Percentiles rank a stretch among this genome's conserved stretches.
Evolutionary conservation across 2,888 invertebrate genomes (phyloP).

Genomic region (Aplocera efformata): DNA sequence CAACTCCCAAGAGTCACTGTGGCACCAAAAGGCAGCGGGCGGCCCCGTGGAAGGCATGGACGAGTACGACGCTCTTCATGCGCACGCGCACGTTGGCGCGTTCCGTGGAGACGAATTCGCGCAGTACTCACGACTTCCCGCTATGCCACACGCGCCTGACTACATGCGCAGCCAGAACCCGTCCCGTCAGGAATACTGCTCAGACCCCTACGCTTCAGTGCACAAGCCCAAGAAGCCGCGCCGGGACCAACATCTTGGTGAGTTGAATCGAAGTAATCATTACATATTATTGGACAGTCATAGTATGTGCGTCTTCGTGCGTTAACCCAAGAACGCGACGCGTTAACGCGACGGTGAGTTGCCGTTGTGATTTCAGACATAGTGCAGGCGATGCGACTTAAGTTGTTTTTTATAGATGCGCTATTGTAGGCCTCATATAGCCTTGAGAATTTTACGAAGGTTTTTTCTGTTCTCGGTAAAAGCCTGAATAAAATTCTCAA

Average conservation of each 20-base stretch:
- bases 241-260: constrained; percentile 92
- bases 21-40: constrained; percentile 96
- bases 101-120: constrained; percentile 83
- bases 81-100: constrained; percentile 85
- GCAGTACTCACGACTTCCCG: constrained; percentile 89
- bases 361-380: too few relatives aligned
- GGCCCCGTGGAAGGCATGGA: constrained; percentile 83
- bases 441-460: too few relatives aligned
- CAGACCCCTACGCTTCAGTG: constrained; percentile 93
- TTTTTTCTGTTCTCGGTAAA: too few relatives aligned
- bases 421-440: too few relatives aligned
- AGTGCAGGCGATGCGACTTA: too few relatives aligned
- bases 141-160: constrained; percentile 84
- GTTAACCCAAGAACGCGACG: too few relatives aligned
- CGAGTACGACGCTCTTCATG: constrained; percentile 88
- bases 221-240: constrained; percentile 92
- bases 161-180: constrained; percentile 88
- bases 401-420: too few relatives aligned
- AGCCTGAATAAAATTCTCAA: too few relatives aligned
- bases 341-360: too few relatives aligned
- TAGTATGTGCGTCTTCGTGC: too few relatives aligned
- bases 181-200: constrained; percentile 92
- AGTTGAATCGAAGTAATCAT: too few relatives aligned
- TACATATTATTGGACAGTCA: too few relatives aligned
- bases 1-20: constrained; percentile 95